Percentiles rank a stretch among this genome's conserved stretches.
Conservation (phyloP, 2,888 invertebrate species). For the Nomada goodeniana region DNA sequence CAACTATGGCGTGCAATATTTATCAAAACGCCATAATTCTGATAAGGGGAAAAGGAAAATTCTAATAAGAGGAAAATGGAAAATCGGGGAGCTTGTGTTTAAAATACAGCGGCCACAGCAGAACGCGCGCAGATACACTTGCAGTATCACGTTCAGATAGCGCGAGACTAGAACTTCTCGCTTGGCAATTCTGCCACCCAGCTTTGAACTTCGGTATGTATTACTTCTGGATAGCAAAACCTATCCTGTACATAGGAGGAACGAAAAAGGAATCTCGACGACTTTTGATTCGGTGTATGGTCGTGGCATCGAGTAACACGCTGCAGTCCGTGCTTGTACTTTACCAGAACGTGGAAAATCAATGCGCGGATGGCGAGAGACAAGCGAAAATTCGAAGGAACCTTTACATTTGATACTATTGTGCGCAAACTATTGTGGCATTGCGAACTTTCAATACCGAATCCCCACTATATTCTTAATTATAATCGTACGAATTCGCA, state of each 20-base stretch:
- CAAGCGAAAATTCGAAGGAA: conserved; percentile 4
- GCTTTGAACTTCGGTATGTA: conserved; percentile 61
- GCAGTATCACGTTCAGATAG: conserved; percentile 49
- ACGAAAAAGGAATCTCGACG: conserved; percentile 49
- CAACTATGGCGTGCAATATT: conserved; percentile 22
- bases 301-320: conserved; percentile 29
- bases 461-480: neutral
- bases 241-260: conserved; percentile 18
- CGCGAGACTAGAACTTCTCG: conserved; percentile 35
- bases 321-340: conserved; percentile 9
- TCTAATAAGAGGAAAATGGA: neutral
- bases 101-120: conserved; percentile 36
- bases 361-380: conserved; percentile 3
- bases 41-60: conserved; percentile 3
- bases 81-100: conserved; percentile 8
- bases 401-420: neutral
- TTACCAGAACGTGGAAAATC: conserved; percentile 1
- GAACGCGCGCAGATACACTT: neutral
- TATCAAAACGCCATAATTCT: conserved; percentile 33
- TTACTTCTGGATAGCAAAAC: conserved; percentile 56
- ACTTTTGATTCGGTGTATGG: conserved; percentile 40
- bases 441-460: neutral
- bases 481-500: neutral
- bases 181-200: conserved; percentile 50
- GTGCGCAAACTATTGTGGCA: too few species aligned